Base-by-base conservation (phyloP, 2,113 vertebrate genomes). In the Platichthys flesus region DNA sequence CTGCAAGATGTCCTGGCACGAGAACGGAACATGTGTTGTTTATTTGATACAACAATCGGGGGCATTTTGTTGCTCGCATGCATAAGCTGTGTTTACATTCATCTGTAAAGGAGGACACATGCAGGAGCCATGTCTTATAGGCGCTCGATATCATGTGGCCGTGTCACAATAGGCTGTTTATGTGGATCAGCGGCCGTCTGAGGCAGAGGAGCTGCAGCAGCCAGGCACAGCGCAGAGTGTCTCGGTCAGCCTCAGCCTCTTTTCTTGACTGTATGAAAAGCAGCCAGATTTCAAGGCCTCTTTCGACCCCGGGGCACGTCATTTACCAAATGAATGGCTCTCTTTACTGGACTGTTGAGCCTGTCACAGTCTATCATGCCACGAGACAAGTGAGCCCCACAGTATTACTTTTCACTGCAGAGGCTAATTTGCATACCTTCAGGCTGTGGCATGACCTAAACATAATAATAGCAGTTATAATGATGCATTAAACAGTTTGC, bases 301-400 rank as follows among this genome's bases (percentile, higher is more conserved):
- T 71, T 76, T 87, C 71, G 57, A 89, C 90, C 91, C 76, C 57
- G 81, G 86, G 89, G 86, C 91, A 88, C 76, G 90, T 91, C 89
- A 86, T 85, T 91, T 74, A 81, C 76, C 6, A 87, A 86, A 93
- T 92, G 91, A 94, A 93, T 91, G 86, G 74, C 64, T 71, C 88
- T 89, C 74, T 88, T 90, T 85, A 82, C 83, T 86, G 76, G 83
- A 90, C 92, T 86, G 91, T 92, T 73, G 79, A 78, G 86, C 76
- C 73, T 89, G 86, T 92, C 81, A 91, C 83, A 86, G 82, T 83
- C 69, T 42, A 65, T 78, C 75, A 55, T 82, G 89, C 87, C 90
- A 90, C 73, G 55, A 91, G 88, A 92, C 92, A 88, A 91, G 87
- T 49, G 83, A 83, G 85, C 83, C 83, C 71, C 71, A 87, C 83